phyloP scores from a whole-genome alignment of 1,140 invertebrate genomes.

The Lethrus apterus region DNA sequence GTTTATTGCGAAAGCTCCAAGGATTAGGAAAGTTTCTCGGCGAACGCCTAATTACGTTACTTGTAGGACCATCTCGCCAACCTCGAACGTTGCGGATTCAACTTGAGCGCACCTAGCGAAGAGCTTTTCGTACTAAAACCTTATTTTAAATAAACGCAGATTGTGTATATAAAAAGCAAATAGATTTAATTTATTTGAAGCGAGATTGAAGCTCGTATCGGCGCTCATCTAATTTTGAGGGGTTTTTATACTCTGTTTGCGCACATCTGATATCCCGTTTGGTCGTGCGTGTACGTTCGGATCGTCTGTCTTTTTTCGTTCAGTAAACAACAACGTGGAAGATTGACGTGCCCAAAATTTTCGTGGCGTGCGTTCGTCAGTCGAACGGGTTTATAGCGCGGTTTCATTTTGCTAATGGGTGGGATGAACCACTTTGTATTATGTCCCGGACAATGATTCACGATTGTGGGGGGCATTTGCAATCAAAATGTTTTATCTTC shows the following conservation, averaged over 20 bases:
- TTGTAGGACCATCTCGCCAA: no score
- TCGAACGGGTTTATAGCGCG: conserved; percentile 16
- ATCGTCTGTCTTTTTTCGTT: not conserved
- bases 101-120: no score
- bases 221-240: conserved; percentile 14
- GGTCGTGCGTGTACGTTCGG: not conserved
- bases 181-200: conserved; percentile 27
- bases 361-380: not conserved
- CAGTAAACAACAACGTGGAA: conserved; percentile 4
- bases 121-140: no score
- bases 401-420: conserved; percentile 22
- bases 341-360: not conserved
- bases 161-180: conserved; percentile 28
- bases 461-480: no score
- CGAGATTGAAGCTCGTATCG: conserved; percentile 20
- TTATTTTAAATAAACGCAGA: conserved; percentile 28
- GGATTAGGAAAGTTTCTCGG: no score
- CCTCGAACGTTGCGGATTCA: no score
- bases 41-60: no score
- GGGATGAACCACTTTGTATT: no score
- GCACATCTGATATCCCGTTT: not conserved
- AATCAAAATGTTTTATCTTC: no score
- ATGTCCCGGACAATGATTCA: no score
- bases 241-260: conserved; percentile 14
- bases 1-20: no score